Evolutionary conservation across 2,113 vertebrate genomes (phyloP), one percentile per base, ranked within the genome.

Genomic region (Mirounga angustirostris): DNA sequence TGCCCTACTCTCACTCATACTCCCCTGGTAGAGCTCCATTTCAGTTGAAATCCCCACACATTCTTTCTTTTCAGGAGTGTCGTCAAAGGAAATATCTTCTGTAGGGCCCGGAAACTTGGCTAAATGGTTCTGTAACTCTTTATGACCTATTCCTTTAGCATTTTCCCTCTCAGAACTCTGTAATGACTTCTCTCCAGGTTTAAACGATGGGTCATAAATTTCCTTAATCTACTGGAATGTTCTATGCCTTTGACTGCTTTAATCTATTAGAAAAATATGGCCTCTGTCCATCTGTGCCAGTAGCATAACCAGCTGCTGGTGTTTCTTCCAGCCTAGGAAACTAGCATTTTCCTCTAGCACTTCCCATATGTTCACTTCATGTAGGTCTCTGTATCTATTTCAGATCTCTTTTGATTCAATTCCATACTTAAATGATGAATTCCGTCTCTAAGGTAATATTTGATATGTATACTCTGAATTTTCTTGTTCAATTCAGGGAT

Each of bases 1-100:
- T 98, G 94, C 93, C 89, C 94, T 95, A 65, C 89, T 97, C 96
- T 96, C 96, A 65, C 56, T 93, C 81, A 93, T 33, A 59, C 61
- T 98, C 92, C 94, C 95, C 93, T 92, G 79, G 90, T 90, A 96
- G 94, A 85, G 92, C 93, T 50, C 80, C 82, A 40, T 87, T 98
- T 82, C 50, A 89, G 40, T 11, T 56, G 63, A 92, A 88, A 54
- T 82, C 46, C 58, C 81, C 52, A 92, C 36, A 76, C 26, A 76
- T 36, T 83, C 56, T 54, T 92, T 91, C 54, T 73, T 24, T 94
- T 76, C 71, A 88, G 84, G 24, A 63, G 14, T 50, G 36, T 46
- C 52, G 3, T 52, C 59, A 59, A 33, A 89, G 14, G 36, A 69
- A 97, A 13, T 33, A 21, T 2, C 28, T 92, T 26, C 33, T 33